Percentiles rank a stretch among this genome's conserved stretches.
phyloP scores from a whole-genome alignment of 2,797 vertebrate species.

The Sebastes cheni region DNA sequence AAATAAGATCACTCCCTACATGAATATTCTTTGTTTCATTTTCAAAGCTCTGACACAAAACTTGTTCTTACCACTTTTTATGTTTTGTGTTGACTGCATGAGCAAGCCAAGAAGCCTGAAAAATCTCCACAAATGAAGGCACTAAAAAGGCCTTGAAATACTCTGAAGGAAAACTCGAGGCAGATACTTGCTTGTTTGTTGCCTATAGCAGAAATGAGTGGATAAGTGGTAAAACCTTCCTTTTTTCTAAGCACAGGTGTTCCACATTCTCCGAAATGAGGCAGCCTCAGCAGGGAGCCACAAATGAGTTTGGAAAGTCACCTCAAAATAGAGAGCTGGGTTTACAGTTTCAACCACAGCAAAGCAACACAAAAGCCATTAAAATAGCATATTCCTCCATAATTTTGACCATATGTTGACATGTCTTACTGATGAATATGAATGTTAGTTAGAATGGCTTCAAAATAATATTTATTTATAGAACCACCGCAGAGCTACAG shows the following conservation, averaged over 20 bases:
- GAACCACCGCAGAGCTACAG: not conserved
- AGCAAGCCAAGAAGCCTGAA: not conserved
- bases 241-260: slow-evolving; percentile 63
- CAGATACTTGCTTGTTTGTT: slow-evolving; percentile 21
- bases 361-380: slow-evolving; percentile 32
- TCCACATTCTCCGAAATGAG: slow-evolving; percentile 68
- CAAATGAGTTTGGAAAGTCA: slow-evolving; percentile 56
- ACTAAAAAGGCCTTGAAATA: slow-evolving; percentile 15
- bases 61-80: not conserved
- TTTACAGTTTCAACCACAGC: slow-evolving; percentile 53
- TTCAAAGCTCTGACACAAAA: slow-evolving; percentile 5
- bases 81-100: not conserved
- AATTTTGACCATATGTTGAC: slow-evolving; percentile 39
- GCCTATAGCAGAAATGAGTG: slow-evolving; percentile 21
- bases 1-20: slow-evolving; percentile 7
- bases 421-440: slow-evolving; percentile 18
- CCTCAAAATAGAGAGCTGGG: slow-evolving; percentile 39
- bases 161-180: slow-evolving; percentile 3
- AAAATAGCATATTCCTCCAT: slow-evolving; percentile 33
- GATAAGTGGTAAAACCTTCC: slow-evolving; percentile 23
- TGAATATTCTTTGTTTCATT: slow-evolving; percentile 12
- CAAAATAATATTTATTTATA: slow-evolving; percentile 1
- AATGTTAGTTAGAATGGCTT: not conserved
- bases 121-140: slow-evolving; percentile 10
- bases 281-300: slow-evolving; percentile 56